Percentiles rank a stretch among this genome's conserved stretches.
Conservation (phyloP, 2,797 vertebrate genomes). For the Brachymystax lenok region DNA sequence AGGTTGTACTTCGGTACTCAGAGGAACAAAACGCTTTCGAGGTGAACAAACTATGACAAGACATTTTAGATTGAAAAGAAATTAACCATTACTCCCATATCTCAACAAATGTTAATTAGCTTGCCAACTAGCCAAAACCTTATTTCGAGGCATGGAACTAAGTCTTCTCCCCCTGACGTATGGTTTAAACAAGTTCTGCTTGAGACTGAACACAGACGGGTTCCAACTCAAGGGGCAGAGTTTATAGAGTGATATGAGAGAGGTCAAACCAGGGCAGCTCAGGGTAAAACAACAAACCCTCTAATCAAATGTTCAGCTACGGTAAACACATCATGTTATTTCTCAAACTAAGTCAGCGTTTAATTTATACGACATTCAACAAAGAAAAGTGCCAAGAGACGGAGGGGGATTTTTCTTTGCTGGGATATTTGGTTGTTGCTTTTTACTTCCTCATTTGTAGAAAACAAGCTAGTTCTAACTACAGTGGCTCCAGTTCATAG, state of each 20-base stretch:
- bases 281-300: slow-evolving; percentile 6
- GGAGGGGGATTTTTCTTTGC: background rate
- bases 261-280: background rate
- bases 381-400: background rate
- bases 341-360: slow-evolving; percentile 7
- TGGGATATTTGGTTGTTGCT: too few relatives aligned
- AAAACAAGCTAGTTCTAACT: slow-evolving; percentile 24
- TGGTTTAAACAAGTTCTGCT: background rate
- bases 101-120: background rate
- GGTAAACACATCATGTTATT: slow-evolving; percentile 10
- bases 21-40: background rate
- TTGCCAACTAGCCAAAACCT: background rate
- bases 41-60: background rate
- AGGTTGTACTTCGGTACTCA: background rate
- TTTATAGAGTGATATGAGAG: background rate
- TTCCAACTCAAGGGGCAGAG: background rate
- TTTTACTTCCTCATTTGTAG: background rate
- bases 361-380: slow-evolving; percentile 2
- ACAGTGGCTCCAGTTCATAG: slow-evolving; percentile 42
- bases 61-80: background rate
- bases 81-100: background rate
- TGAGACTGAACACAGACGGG: background rate
- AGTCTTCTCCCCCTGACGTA: background rate
- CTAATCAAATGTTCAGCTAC: slow-evolving; percentile 8
- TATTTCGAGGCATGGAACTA: background rate